Conservation (phyloP, 2,113 vertebrate genomes). For the Ancistrus triradiatus region DNA sequence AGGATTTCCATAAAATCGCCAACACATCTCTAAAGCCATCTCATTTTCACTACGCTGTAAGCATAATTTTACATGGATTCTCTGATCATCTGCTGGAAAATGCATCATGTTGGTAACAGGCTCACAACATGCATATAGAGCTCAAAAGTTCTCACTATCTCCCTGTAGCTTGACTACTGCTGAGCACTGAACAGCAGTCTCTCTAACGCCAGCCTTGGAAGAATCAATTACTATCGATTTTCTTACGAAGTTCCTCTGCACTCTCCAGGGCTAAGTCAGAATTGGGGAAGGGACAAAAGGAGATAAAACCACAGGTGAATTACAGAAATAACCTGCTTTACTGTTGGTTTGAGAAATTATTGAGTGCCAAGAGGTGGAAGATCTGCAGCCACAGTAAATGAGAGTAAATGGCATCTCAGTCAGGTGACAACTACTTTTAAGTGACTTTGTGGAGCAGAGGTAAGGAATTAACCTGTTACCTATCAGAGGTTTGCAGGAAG, state of each 20-base stretch:
- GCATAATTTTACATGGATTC: conserved; percentile 17
- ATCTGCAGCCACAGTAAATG: conserved; percentile 27
- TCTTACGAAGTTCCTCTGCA: conserved; percentile 55
- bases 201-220: conserved; percentile 56
- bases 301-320: conserved; percentile 66
- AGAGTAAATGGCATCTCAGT: conserved; percentile 33
- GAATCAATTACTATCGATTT: conserved; percentile 75
- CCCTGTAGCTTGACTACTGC: conserved; percentile 54
- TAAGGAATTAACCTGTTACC: not conserved
- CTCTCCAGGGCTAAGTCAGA: conserved; percentile 61
- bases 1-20: too few relatives aligned
- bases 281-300: conserved; percentile 63
- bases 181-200: conserved; percentile 62
- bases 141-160: conserved; percentile 57
- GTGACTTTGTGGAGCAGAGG: conserved; percentile 10
- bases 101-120: conserved; percentile 59
- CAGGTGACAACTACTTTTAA: conserved; percentile 30
- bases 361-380: conserved; percentile 39
- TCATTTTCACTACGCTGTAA: conserved; percentile 29
- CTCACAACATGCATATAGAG: conserved; percentile 57
- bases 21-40: too few relatives aligned
- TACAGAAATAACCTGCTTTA: conserved; percentile 58
- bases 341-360: conserved; percentile 49
- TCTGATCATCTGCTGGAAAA: conserved; percentile 55
- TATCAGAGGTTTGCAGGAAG: not conserved